Percentiles rank a stretch among this genome's conserved stretches.
phyloP scores from a whole-genome alignment of 2,797 vertebrate genomes.

The Lagodon rhomboides region DNA sequence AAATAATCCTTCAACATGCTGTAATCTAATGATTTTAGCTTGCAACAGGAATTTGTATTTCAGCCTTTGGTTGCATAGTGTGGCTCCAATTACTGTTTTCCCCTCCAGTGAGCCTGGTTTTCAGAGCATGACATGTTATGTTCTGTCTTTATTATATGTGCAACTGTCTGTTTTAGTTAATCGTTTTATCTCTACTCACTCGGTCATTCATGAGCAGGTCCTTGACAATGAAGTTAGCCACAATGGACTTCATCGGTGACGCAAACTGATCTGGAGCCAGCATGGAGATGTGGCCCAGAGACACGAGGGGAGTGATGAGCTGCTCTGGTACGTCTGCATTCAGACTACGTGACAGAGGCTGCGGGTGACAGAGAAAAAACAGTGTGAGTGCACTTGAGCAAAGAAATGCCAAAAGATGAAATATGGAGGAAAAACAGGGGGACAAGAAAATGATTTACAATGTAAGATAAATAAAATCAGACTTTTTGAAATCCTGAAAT shows the following conservation, averaged over 20 bases:
- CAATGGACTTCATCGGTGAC: conserved; percentile 99
- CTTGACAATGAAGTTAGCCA: conserved; percentile 99
- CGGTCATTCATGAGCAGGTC: conserved; percentile 99
- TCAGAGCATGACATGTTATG: too few relatives aligned
- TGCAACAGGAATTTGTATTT: too few relatives aligned
- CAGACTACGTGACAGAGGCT: conserved; percentile 98
- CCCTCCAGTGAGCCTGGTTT: too few relatives aligned
- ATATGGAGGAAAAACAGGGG: not conserved
- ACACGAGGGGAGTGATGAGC: conserved; percentile 97
- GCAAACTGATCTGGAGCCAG: conserved; percentile 99
- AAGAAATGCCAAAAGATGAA: not conserved
- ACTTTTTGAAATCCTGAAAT: not conserved
- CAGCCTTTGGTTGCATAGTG: too few relatives aligned
- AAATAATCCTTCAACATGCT: too few relatives aligned
- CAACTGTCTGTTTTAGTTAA: not conserved
- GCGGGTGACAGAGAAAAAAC: conserved; percentile 21
- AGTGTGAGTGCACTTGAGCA: not conserved
- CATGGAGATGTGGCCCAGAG: conserved; percentile 98
- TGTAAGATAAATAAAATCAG: not conserved
- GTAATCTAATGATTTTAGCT: too few relatives aligned
- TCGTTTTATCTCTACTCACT: conserved; percentile 82
- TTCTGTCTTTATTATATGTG: not conserved
- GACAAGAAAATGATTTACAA: not conserved
- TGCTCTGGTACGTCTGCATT: conserved; percentile 98
- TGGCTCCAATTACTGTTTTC: too few relatives aligned